phyloP scores from a whole-genome alignment of 2,113 vertebrate species.

The Micronisus gabar region DNA sequence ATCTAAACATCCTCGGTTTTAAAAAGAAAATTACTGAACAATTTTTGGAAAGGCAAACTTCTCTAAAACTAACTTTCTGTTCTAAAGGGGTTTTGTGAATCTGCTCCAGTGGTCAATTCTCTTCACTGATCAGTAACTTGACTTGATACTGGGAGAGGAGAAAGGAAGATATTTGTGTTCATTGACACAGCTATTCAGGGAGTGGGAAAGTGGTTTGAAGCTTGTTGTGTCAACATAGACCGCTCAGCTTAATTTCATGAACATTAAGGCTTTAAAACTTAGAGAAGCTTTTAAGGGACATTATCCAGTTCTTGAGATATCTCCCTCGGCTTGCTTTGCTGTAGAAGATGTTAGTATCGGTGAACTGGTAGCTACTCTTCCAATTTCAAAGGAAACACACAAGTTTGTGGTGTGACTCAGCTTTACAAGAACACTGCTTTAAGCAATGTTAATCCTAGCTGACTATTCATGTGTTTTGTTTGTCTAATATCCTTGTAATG shows the following conservation, averaged over 20 bases:
- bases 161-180: fast-evolving
- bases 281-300: background rate
- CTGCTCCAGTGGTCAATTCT: background rate
- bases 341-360: background rate
- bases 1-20: background rate
- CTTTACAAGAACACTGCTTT: background rate
- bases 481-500: background rate
- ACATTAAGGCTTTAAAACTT: background rate
- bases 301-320: background rate
- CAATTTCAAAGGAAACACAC: background rate
- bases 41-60: background rate
- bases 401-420: slow-evolving; percentile 22
- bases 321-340: background rate
- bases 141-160: background rate
- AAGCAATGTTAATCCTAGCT: background rate
- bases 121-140: background rate
- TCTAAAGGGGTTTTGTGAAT: background rate
- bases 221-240: background rate
- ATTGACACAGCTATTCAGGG: fast-evolving
- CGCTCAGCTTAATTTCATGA: background rate
- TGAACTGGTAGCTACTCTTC: background rate
- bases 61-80: background rate
- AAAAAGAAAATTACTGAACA: background rate
- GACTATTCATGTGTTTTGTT: background rate
- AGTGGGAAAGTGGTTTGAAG: background rate